Evolutionary conservation across 2,888 invertebrate species (phyloP), one percentile per base, ranked within the genome.

Genomic region (Agrotis ipsilon): DNA sequence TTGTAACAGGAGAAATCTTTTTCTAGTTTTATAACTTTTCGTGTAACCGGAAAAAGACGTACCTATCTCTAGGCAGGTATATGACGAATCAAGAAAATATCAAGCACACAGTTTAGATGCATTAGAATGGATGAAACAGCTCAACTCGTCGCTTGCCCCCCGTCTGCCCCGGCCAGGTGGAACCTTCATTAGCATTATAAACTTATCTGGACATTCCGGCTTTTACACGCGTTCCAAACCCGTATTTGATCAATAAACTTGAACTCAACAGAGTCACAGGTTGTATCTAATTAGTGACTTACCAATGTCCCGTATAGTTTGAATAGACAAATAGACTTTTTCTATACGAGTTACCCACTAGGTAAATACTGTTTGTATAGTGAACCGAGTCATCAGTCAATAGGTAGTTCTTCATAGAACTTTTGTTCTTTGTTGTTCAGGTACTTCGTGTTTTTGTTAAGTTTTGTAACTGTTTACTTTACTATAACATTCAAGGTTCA

Each of bases 101-200:
- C 32, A 55, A n/a, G 24, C 11, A 39, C 24, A 43, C 13, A 19
- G 48, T 75, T 68, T 60, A 68, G 64, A 75, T 78, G 55, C 78
- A 82, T 73, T 77, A 62, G 72, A 78, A 74, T 79, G 81, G 81
- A 83, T 75, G 81, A 81, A 81, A 84, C 79, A 82, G 75, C 49
- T 75, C 65, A 66, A 75, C 60, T 51, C 65, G 77, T 62, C 61
- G 67, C 55, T 68, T 51, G 68, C 74, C 61, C 73, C 69, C 69
- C 43, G 66, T 59, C 71, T 68, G 72, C 82, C 80, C 86, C 87
- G 83, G 84, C 83, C 92, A 93, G 92, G 91, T 93, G 92, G 88
- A 86, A 86, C 86, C 87, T 90, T 93, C 92, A 94, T 94, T 94
- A 93, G 90, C 93, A 94, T 93, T 89, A 91, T 86, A 90, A 90